Conservation (phyloP, 2,888 invertebrate species). For the Elmis aenea region DNA sequence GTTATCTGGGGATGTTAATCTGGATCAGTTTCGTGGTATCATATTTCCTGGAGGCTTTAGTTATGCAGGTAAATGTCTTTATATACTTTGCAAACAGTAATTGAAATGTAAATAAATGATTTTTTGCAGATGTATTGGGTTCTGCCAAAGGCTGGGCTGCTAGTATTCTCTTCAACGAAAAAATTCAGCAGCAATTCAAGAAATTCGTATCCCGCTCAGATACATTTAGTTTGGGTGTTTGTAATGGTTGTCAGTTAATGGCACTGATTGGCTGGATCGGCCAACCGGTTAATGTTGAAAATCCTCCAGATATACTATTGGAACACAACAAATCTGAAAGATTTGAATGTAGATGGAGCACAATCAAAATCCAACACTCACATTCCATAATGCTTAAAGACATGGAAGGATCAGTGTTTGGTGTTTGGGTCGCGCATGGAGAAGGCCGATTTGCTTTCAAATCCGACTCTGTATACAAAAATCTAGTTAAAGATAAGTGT, state of each 20-base stretch:
- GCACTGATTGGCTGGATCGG: conserved; percentile 89
- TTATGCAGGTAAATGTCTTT: conserved; percentile 78
- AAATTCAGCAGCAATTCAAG: conserved; percentile 70
- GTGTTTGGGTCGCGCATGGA: conserved; percentile 94
- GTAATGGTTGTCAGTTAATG: conserved; percentile 98
- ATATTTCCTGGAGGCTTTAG: conserved; percentile 99
- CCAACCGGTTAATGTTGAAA: conserved; percentile 36
- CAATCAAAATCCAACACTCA: conserved; percentile 56
- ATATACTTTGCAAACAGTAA: no score
- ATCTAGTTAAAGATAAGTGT: conserved; percentile 56
- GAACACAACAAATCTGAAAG: conserved; percentile 86
- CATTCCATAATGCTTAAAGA: conserved; percentile 80
- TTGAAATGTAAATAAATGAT: no score
- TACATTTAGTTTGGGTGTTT: conserved; percentile 95
- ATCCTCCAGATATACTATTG: conserved; percentile 60
- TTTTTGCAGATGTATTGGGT: conserved; percentile 78
- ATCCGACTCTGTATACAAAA: conserved; percentile 47
- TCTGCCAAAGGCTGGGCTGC: conserved; percentile 99
- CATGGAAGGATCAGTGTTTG: conserved; percentile 87
- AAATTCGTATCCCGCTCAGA: conserved; percentile 67
- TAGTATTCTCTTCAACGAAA: conserved; percentile 75
- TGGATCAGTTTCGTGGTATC: conserved; percentile 81
- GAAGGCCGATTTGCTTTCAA: conserved; percentile 77
- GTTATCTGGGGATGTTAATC: conserved; percentile 60
- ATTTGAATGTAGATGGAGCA: conserved; percentile 66